phyloP scores from a whole-genome alignment of 2,888 invertebrate species.

The Hoplodrina ambigua region DNA sequence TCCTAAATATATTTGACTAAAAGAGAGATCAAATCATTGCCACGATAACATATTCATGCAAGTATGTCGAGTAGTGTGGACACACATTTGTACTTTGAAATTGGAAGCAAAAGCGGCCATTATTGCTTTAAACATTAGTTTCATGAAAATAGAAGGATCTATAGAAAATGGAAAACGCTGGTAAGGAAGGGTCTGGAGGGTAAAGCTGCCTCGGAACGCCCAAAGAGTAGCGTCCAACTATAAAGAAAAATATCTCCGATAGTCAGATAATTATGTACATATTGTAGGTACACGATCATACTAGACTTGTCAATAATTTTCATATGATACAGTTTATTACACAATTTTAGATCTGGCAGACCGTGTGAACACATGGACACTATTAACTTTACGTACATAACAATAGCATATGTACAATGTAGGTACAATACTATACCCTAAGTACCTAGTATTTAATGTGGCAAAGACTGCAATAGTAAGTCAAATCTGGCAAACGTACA shows the following conservation, averaged over 20 bases:
- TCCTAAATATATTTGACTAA: conserved; percentile 92
- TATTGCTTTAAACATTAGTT: conserved; percentile 57
- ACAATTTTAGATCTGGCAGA: conserved; percentile 72
- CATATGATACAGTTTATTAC: conserved; percentile 72
- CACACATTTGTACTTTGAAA: conserved; percentile 87
- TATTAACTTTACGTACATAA: conserved; percentile 73
- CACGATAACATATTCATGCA: conserved; percentile 87
- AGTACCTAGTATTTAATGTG: conserved; percentile 74
- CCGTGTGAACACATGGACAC: conserved; percentile 79
- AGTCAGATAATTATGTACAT: conserved; percentile 60
- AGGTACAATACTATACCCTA: conserved; percentile 68
- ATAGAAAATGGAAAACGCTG: conserved; percentile 41
- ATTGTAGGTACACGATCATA: conserved; percentile 69
- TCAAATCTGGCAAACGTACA: conserved; percentile 74
- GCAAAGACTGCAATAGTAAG: conserved; percentile 79
- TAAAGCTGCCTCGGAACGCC: conserved; percentile 58
- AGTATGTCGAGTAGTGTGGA: conserved; percentile 73
- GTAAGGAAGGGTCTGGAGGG: conserved; percentile 31
- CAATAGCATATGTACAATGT: conserved; percentile 72
- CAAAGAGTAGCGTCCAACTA: conserved; percentile 34
- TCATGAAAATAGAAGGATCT: conserved; percentile 49
- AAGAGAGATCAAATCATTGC: conserved; percentile 94
- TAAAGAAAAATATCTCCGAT: conserved; percentile 32
- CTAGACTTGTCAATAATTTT: conserved; percentile 65
- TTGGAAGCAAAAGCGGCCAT: conserved; percentile 70